phyloP scores from a whole-genome alignment of 2,797 vertebrate genomes.

The Furcifer pardalis region DNA sequence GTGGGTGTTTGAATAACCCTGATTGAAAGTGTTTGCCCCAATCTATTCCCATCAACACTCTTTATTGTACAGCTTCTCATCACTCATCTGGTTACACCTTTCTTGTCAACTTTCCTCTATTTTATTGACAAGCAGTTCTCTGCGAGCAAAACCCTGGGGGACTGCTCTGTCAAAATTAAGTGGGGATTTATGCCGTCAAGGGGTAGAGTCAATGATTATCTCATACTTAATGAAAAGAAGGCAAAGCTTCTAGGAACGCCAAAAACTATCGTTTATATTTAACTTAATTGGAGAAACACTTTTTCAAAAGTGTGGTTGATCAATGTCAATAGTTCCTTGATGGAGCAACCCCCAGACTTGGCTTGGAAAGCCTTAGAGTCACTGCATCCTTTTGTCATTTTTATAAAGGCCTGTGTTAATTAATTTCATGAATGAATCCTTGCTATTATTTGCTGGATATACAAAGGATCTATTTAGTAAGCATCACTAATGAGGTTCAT shows the following conservation, averaged over 20 bases:
- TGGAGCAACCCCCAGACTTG: constrained; percentile 13
- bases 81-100: constrained; percentile 58
- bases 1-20: neutral
- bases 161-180: constrained; percentile 49
- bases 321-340: constrained; percentile 7
- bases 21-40: neutral
- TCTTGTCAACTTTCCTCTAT: constrained; percentile 59
- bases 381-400: neutral
- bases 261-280: constrained; percentile 19
- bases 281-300: constrained; percentile 35
- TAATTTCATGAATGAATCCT: constrained; percentile 10
- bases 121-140: constrained; percentile 58
- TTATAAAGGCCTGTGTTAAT: neutral
- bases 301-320: constrained; percentile 9
- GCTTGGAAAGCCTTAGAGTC: constrained; percentile 43
- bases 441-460: constrained; percentile 1
- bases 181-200: constrained; percentile 54
- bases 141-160: constrained; percentile 47
- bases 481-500: neutral
- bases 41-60: constrained; percentile 51
- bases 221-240: constrained; percentile 48
- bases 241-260: constrained; percentile 24
- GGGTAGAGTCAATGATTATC: constrained; percentile 43
- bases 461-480: neutral
- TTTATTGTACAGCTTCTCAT: constrained; percentile 51